Evolutionary conservation across 1,140 invertebrate genomes (phyloP).

Genomic region (Atta texana): DNA sequence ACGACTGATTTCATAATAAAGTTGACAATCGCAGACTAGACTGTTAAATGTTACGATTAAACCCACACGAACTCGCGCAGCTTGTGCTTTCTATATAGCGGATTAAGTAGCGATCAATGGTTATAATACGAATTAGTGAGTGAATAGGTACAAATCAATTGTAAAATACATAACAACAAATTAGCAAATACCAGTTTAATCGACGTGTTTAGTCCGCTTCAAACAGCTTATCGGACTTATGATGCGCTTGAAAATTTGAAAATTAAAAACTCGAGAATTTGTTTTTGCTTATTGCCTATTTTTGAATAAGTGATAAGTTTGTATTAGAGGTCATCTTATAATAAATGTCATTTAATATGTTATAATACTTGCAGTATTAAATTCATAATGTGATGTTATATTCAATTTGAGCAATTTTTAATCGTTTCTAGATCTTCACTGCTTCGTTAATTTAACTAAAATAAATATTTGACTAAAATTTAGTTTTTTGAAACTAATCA

Average conservation of each 20-base stretch:
- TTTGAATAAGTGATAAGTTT: conserved; percentile 13
- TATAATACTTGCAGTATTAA: neutral
- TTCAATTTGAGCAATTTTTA: no score
- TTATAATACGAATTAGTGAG: conserved; percentile 13
- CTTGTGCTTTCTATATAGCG: conserved; percentile 19
- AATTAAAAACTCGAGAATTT: neutral
- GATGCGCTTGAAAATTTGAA: neutral
- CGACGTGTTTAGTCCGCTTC: neutral
- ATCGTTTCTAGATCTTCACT: no score
- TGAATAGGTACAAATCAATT: conserved; percentile 57
- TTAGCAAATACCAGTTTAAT: conserved; percentile 25
- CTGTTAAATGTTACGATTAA: conserved; percentile 42
- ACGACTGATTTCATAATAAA: neutral
- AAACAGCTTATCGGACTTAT: neutral
- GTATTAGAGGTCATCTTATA: neutral
- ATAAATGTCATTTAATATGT: neutral
- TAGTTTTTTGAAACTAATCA: no score
- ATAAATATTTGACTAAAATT: no score
- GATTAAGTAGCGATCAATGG: conserved; percentile 22
- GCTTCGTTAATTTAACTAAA: no score
- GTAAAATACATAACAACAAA: conserved; percentile 16
- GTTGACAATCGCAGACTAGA: conserved; percentile 14
- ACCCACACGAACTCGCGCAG: neutral
- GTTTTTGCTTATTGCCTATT: neutral
- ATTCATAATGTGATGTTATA: no score